A percentile compares a stretch with the other conserved stretches of the same genome.
Conservation (phyloP, 1,140 invertebrate genomes). For the Saccostrea glomerata region DNA sequence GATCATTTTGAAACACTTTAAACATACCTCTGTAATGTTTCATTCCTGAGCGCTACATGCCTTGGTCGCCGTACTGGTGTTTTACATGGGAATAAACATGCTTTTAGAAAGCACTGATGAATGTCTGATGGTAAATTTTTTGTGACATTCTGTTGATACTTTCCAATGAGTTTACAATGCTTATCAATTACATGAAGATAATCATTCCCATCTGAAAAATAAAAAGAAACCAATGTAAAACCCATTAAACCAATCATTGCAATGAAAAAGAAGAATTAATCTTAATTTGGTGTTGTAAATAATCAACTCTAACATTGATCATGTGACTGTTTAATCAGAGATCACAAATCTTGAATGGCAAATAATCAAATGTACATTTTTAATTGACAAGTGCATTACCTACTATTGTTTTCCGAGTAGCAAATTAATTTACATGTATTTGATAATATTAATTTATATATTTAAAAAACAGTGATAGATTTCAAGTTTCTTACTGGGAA, state of each 20-base stretch:
- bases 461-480: no score
- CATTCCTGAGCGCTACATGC: neutral
- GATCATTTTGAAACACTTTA: neutral
- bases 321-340: no score
- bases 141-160: neutral
- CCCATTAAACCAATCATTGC: neutral
- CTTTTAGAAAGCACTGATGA: neutral
- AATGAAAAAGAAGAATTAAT: neutral
- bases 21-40: neutral
- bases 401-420: no score
- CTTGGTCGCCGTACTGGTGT: neutral
- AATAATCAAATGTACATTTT: no score
- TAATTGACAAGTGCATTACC: no score
- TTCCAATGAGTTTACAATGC: neutral
- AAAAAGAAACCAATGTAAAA: neutral
- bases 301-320: no score
- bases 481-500: no score
- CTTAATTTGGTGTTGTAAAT: neutral
- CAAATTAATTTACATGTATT: no score
- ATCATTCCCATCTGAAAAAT: neutral
- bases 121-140: neutral
- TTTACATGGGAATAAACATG: constrained; percentile 21
- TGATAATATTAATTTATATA: no score
- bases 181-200: neutral
- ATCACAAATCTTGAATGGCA: no score